Evolutionary conservation across 2,888 invertebrate genomes (phyloP), one percentile per base, ranked within the genome.

Genomic region (Tipula lateralis): DNA sequence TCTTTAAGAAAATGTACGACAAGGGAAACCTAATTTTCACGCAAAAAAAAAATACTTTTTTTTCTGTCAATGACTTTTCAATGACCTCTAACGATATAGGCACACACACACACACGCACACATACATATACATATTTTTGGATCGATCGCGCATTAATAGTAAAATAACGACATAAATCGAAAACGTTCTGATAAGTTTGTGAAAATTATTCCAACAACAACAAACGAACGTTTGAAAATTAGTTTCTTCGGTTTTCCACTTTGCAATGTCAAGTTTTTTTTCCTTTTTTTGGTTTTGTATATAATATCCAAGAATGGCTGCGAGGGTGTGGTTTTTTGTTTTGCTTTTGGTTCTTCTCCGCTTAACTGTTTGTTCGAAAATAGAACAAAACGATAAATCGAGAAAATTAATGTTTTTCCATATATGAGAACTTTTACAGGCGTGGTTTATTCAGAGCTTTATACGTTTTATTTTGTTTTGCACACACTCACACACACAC

Each of bases 321-420:
- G 83, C 83, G 83, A 83, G 83, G 83, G 83, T 83, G 83, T 83
- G 83, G 83, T 83, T 36, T 83, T 36, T 24, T 66, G 66, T 66
- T 66, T 83, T 83, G 34, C 9, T 82, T 4, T 29, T n/a, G n/a
- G n/a, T n/a, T 7, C 50, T 50, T 39, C 50, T 19, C 12, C 66
- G 24, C 1, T 9, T 9, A 19, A n/a, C n/a, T n/a, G n/a, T n/a
- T n/a, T n/a, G n/a, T n/a, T n/a, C 24, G 9, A 66, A 66, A 66
- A 66, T 66, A 66, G 66, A 19, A 24, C 66, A 66, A 66, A 66
- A 66, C 66, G 9, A 66, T 66, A 24, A 24, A 66, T 24, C 24
- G 24, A 24, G 24, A 66, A 66, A 66, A 24, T 66, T 66, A 66
- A 66, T 66, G 66, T 4, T 66, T 66, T 66, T 66, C 66, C 66